A percentile compares a stretch with the other conserved stretches of the same genome.
phyloP scores from a whole-genome alignment of 2,797 vertebrate species.

The Sebastes itinus region DNA sequence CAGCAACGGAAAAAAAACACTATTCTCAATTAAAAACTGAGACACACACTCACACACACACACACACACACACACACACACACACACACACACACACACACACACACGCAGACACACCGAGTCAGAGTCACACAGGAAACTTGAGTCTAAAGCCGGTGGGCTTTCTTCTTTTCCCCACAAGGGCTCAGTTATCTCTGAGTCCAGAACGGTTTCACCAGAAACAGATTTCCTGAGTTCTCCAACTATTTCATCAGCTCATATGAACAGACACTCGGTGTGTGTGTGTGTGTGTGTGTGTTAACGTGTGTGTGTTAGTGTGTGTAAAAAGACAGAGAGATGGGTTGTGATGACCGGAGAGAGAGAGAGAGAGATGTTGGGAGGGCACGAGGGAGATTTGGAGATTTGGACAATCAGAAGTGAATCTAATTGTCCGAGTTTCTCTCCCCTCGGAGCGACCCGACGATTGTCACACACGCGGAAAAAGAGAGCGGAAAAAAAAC shows the following conservation, averaged over 20 bases:
- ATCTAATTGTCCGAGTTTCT: conserved; percentile 38
- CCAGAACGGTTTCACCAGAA: conserved; percentile 79
- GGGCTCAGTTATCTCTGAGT: conserved; percentile 76
- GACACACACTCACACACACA: not conserved
- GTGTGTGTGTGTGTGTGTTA: conserved; percentile 1
- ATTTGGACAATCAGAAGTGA: conserved; percentile 43
- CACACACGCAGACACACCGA: not conserved
- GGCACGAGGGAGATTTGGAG: conserved; percentile 53
- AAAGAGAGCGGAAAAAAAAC: not conserved
- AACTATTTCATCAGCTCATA: conserved; percentile 86
- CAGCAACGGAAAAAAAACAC: not conserved
- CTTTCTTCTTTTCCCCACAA: conserved; percentile 66
- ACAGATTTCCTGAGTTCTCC: conserved; percentile 85
- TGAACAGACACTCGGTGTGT: conserved; percentile 50
- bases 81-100: not conserved
- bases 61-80: not conserved
- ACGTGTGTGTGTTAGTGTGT: conserved; percentile 11
- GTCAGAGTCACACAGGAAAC: conserved; percentile 60
- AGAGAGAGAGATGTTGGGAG: conserved; percentile 21
- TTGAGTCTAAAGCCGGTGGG: conserved; percentile 61
- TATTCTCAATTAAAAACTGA: conserved; percentile 36
- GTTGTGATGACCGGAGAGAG: conserved; percentile 27
- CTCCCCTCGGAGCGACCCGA: not conserved
- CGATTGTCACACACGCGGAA: not conserved
- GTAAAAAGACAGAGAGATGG: not conserved